phyloP scores from a whole-genome alignment of 2,113 vertebrate genomes.

The Lepus timidus region DNA sequence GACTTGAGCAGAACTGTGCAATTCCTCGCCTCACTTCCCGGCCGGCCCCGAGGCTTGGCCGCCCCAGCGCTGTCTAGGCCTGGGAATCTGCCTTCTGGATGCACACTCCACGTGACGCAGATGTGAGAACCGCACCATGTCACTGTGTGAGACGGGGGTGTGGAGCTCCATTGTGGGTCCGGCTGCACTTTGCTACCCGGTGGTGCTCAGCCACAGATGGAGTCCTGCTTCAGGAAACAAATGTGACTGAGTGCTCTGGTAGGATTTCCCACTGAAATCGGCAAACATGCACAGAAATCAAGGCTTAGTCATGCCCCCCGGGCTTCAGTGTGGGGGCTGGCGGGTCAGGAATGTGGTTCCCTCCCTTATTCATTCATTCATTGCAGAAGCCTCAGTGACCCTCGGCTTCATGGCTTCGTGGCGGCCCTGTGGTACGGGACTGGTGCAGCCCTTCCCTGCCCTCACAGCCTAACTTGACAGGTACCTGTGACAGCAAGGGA shows the following conservation, averaged over 20 bases:
- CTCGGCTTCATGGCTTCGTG: background rate
- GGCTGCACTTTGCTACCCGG: background rate
- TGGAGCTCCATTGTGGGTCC: background rate
- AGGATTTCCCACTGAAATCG: constrained; percentile 21
- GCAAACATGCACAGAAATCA: background rate
- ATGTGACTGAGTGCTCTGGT: background rate
- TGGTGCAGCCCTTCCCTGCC: background rate
- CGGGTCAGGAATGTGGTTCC: background rate
- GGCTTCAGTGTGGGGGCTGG: background rate
- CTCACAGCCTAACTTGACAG: background rate
- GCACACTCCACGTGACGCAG: background rate
- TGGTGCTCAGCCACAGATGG: background rate
- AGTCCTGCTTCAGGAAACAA: constrained; percentile 37
- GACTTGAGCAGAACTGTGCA: background rate
- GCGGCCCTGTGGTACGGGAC: background rate
- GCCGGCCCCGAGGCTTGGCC: background rate
- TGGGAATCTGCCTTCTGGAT: background rate
- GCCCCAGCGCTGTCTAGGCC: background rate
- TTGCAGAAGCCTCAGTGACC: background rate
- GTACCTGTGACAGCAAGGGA: background rate
- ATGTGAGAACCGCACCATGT: background rate
- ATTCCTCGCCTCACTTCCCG: background rate
- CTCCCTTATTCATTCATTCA: background rate
- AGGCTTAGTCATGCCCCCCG: background rate
- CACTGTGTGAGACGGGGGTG: background rate